Conservation (phyloP, 2,113 vertebrate species). For the Martes martes region DNA sequence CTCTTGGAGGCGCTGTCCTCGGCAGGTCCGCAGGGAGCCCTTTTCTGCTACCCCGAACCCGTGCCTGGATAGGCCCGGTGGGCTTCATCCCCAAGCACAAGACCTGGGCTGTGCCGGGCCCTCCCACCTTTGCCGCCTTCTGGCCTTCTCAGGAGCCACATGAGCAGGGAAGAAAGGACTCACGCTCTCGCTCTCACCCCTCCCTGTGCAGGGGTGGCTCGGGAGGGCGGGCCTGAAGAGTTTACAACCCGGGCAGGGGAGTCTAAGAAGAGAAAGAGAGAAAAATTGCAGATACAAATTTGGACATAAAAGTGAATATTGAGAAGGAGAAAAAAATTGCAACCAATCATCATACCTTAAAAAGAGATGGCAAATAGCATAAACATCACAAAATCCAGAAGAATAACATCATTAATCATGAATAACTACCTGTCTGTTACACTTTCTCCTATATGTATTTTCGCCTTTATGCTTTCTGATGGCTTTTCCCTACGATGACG, state of each 20-base stretch:
- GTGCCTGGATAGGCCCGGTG: no score
- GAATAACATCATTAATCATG: accelerated
- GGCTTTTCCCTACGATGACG: accelerated
- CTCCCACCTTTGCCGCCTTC: accelerated
- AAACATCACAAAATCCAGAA: not conserved
- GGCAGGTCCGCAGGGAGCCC: accelerated
- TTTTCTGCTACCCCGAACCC: accelerated
- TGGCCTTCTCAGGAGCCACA: no score
- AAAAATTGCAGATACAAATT: not conserved
- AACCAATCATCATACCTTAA: not conserved
- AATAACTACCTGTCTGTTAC: accelerated
- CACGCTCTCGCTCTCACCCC: accelerated
- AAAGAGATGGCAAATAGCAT: no score
- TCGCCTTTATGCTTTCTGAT: not conserved
- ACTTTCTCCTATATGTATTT: accelerated
- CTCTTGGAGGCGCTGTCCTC: accelerated
- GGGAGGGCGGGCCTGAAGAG: accelerated
- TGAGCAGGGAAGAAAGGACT: not conserved
- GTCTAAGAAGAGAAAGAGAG: not conserved
- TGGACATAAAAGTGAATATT: not conserved
- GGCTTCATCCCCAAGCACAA: not conserved
- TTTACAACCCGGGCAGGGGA: accelerated
- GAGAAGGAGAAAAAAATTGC: not conserved
- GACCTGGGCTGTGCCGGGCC: no score
- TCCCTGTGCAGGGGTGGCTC: accelerated